Evolutionary conservation across 2,113 vertebrate genomes (phyloP).

Genomic region (Chloropsis hardwickii): DNA sequence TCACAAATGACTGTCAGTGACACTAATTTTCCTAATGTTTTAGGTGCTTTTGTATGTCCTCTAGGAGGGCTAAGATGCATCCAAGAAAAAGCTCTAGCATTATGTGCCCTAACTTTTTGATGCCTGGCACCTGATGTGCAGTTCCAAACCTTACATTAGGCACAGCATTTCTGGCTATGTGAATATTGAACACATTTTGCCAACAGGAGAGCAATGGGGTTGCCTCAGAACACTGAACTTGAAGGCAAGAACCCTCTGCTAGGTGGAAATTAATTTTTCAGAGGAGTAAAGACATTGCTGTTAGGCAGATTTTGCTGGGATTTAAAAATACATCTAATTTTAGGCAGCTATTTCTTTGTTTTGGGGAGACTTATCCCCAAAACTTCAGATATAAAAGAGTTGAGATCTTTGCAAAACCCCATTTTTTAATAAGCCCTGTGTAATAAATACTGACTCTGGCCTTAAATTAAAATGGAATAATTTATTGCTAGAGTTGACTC

Average conservation of each 20-base stretch:
- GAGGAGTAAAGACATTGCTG: background rate
- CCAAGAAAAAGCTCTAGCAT: background rate
- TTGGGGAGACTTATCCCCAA: background rate
- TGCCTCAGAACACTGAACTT: background rate
- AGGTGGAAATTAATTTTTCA: conserved; percentile 7
- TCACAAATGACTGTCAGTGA: background rate
- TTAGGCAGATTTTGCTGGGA: background rate
- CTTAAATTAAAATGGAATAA: background rate
- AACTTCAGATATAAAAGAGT: background rate
- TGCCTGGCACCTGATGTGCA: accelerated
- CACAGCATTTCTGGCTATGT: background rate
- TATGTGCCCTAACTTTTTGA: background rate
- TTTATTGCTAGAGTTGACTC: background rate
- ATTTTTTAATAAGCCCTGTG: background rate
- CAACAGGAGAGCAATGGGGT: background rate
- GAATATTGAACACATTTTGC: background rate
- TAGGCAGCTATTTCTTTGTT: background rate
- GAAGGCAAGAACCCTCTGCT: background rate
- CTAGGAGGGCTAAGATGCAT: background rate
- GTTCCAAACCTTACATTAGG: background rate
- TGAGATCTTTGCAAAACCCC: background rate
- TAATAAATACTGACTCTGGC: background rate
- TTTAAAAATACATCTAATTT: background rate
- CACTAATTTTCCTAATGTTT: background rate
- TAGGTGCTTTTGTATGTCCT: background rate